These are phyloP conservation scores for Bombus ignitus DNA, from an alignment of 1,140 invertebrate species.

Conservation along the genomic window DNA sequence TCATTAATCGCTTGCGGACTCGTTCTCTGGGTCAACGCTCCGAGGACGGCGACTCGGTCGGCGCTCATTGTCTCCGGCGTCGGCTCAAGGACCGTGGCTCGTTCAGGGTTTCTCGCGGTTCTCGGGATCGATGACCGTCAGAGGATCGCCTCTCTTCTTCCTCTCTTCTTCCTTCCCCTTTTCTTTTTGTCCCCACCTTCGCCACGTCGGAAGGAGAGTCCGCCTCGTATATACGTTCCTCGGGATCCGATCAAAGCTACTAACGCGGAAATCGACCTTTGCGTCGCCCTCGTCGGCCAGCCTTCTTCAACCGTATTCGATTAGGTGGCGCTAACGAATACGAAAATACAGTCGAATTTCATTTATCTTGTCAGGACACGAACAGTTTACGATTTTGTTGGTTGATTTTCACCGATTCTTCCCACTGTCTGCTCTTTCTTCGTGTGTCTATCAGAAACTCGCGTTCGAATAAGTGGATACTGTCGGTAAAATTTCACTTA, in stretches of 20 bases:
- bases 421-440: too few relatives aligned
- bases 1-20: conserved; percentile 58
- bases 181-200: neutral
- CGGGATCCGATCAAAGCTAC: conserved; percentile 9
- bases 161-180: neutral
- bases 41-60: conserved; percentile 52
- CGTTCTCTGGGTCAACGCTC: conserved; percentile 66
- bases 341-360: neutral
- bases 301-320: neutral
- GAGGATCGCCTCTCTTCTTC: conserved; percentile 18
- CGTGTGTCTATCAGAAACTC: too few relatives aligned
- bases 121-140: conserved; percentile 64
- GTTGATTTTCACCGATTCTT: too few relatives aligned
- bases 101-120: conserved; percentile 53
- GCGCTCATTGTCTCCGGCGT: conserved; percentile 61
- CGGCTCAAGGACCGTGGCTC: conserved; percentile 60
- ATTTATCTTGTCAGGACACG: too few relatives aligned
- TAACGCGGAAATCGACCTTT: conserved; percentile 39
- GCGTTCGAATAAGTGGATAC: too few relatives aligned
- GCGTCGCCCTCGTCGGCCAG: neutral
- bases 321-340: neutral
- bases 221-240: neutral
- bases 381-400: too few relatives aligned
- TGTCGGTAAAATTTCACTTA: too few relatives aligned
- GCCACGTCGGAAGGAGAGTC: conserved; percentile 7